Percentiles rank a stretch among this genome's conserved stretches.
phyloP scores from a whole-genome alignment of 2,888 invertebrate species.

The Morpho achilles region DNA sequence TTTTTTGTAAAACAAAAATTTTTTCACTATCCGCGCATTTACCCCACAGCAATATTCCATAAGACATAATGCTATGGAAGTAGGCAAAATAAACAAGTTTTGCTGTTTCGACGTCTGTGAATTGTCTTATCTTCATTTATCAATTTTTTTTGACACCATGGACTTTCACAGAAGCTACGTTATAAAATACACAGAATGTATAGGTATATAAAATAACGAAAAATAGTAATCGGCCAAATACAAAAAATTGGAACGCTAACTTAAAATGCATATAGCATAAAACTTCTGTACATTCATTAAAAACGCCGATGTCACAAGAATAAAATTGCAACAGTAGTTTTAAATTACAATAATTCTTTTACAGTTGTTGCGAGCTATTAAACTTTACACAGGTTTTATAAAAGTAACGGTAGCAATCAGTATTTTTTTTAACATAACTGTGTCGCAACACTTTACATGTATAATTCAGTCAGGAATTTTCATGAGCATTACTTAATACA shows the following conservation, averaged over 20 bases:
- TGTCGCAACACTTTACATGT: slow-evolving; percentile 32
- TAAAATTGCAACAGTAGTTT: slow-evolving; percentile 25
- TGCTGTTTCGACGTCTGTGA: too few relatives aligned
- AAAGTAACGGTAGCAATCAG: slow-evolving; percentile 24
- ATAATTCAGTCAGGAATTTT: slow-evolving; percentile 36
- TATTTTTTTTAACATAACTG: slow-evolving; percentile 19
- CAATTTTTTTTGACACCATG: too few relatives aligned
- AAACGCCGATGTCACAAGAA: slow-evolving; percentile 23
- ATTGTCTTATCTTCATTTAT: too few relatives aligned
- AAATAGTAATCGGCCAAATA: background rate
- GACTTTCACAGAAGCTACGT: too few relatives aligned
- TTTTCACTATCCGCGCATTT: too few relatives aligned
- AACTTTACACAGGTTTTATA: slow-evolving; percentile 27
- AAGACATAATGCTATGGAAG: too few relatives aligned
- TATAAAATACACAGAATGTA: background rate
- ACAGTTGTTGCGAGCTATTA: slow-evolving; percentile 28
- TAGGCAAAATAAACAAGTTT: too few relatives aligned
- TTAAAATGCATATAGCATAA: slow-evolving; percentile 4
- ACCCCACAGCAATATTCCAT: too few relatives aligned
- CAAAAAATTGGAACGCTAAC: background rate
- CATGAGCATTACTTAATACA: too few relatives aligned
- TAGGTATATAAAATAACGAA: background rate
- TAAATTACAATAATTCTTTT: slow-evolving; percentile 28
- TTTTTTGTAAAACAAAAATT: too few relatives aligned
- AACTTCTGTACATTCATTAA: slow-evolving; percentile 25